Percentiles rank a stretch among this genome's conserved stretches.
These are phyloP conservation scores for Pyrocoelia pectoralis DNA, from an alignment of 2,888 invertebrate species.

Conservation along the genomic window DNA sequence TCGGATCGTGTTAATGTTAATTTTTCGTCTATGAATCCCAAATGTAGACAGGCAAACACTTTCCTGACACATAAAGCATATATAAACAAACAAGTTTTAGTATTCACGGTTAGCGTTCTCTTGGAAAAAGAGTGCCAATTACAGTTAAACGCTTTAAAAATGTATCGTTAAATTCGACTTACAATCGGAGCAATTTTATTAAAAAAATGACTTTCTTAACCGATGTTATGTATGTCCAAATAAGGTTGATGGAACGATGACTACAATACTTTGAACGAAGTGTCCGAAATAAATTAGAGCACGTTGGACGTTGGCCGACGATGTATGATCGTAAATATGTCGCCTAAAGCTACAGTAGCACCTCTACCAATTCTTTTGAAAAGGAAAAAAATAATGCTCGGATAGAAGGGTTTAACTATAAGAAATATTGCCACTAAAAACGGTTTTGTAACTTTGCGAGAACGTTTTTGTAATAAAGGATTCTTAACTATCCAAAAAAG, in stretches of 20 bases:
- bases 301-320: constrained; percentile 52
- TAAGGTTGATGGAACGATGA: constrained; percentile 47
- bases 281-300: constrained; percentile 56
- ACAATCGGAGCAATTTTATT: constrained; percentile 12
- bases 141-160: not conserved
- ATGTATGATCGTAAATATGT: constrained; percentile 56
- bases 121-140: not conserved
- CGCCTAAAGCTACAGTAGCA: constrained; percentile 51
- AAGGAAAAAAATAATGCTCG: constrained; percentile 42
- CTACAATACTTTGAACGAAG: constrained; percentile 46
- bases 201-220: constrained; percentile 16
- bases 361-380: constrained; percentile 44
- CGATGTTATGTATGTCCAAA: constrained; percentile 42
- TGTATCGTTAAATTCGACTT: not conserved
- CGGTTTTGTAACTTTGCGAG: constrained; percentile 39
- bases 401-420: constrained; percentile 47
- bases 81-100: not conserved
- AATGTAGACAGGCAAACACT: constrained; percentile 16
- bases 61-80: constrained; percentile 13
- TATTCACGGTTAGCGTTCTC: not conserved
- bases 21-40: constrained; percentile 27
- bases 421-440: constrained; percentile 46
- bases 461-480: constrained; percentile 41
- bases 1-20: constrained; percentile 32
- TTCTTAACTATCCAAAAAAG: constrained; percentile 20